These are phyloP conservation scores for Congeria kusceri DNA, from an alignment of 2,888 invertebrate genomes.

Conservation along the genomic window DNA sequence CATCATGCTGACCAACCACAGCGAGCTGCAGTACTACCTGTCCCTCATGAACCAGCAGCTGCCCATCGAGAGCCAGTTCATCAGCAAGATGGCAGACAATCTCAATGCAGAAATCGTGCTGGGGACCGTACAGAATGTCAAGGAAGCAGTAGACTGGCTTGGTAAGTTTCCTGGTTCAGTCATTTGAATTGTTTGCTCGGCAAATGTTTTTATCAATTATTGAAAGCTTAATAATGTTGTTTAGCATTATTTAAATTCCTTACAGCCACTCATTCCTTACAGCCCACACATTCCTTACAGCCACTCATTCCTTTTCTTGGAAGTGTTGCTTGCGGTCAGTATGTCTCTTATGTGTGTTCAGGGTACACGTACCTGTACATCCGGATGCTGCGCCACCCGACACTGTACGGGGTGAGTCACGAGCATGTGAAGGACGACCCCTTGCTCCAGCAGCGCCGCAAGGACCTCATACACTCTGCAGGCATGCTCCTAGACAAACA, in stretches of 20 bases:
- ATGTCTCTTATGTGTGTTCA: conserved; percentile 43
- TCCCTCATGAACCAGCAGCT: conserved; percentile 99
- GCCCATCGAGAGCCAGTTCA: conserved; percentile 98
- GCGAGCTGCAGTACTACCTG: conserved; percentile 98
- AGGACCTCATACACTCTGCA: conserved; percentile 98
- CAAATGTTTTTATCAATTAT: no score
- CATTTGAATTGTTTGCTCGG: no score
- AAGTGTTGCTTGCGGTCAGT: no score
- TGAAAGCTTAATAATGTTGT: no score
- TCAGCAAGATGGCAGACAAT: conserved; percentile 97
- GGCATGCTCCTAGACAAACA: conserved; percentile 95
- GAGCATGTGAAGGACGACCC: conserved; percentile 91
- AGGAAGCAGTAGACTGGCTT: conserved; percentile 96
- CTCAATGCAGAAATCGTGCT: conserved; percentile 99
- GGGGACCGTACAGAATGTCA: conserved; percentile 95
- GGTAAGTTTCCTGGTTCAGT: no score
- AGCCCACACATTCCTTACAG: no score
- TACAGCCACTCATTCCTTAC: no score
- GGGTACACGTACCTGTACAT: conserved; percentile 98
- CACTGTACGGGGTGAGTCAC: conserved; percentile 93
- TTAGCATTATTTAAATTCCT: no score
- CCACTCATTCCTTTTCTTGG: no score
- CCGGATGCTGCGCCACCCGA: conserved; percentile 95
- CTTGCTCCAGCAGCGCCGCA: conserved; percentile 94
- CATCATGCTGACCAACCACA: conserved; percentile 99